Conservation (phyloP, 2,113 vertebrate genomes). For the Platysteira castanea region DNA sequence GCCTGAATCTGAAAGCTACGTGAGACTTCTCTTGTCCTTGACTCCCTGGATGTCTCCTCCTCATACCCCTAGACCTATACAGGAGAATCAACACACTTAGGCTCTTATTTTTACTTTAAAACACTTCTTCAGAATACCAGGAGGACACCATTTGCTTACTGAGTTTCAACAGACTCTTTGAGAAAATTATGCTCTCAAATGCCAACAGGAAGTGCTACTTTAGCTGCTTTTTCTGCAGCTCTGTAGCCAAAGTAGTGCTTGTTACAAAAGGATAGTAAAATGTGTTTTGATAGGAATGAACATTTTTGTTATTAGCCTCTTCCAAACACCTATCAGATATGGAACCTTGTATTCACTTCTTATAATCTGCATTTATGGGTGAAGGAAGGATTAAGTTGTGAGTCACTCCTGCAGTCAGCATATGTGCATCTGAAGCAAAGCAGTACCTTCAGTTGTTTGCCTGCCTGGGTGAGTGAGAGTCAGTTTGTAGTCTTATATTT, state of each 20-base stretch:
- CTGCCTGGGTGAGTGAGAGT: neutral
- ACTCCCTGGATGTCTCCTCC: neutral
- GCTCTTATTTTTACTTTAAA: neutral
- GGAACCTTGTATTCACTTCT: neutral
- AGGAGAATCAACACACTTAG: neutral
- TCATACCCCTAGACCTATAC: neutral
- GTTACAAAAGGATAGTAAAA: neutral
- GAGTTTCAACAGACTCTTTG: neutral
- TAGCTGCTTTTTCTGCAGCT: neutral
- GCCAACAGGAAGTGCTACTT: neutral
- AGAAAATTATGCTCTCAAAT: neutral
- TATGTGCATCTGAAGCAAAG: neutral
- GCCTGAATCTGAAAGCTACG: accelerated
- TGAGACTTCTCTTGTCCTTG: neutral
- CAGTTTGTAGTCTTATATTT: neutral
- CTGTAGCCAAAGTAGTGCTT: neutral
- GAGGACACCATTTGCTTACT: neutral
- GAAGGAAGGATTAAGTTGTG: neutral
- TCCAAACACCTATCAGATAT: neutral
- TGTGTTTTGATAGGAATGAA: neutral
- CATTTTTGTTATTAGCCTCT: neutral
- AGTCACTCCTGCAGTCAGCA: neutral
- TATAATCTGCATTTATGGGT: neutral
- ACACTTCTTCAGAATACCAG: neutral
- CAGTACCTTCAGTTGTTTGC: neutral